Evolutionary conservation across 1,140 invertebrate species (phyloP).

Genomic region (Pseudomyrmex flavicornis): DNA sequence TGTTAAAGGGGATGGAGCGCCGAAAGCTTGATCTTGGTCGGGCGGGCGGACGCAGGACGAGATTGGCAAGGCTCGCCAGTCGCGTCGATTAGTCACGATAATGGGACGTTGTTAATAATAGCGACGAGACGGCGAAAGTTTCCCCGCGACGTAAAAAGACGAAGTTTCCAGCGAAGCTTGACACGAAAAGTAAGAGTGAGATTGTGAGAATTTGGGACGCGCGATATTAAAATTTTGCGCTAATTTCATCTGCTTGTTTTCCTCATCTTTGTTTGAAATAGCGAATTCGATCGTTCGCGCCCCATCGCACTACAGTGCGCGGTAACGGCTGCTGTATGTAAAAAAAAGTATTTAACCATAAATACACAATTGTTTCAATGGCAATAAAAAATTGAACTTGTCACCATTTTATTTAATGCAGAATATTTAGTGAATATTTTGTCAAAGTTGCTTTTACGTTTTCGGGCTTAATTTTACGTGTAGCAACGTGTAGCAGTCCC

Average conservation of each 20-base stretch:
- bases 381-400: no score
- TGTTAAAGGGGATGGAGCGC: constrained; percentile 82
- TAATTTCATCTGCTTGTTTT: background rate
- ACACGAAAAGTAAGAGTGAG: background rate
- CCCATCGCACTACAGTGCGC: no score
- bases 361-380: no score
- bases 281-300: no score
- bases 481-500: no score
- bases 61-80: constrained; percentile 34
- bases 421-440: no score
- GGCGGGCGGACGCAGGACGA: background rate
- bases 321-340: no score
- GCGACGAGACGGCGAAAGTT: constrained; percentile 25
- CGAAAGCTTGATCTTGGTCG: constrained; percentile 6
- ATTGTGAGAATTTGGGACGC: background rate
- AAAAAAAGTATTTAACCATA: no score
- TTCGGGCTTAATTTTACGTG: no score
- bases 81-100: constrained; percentile 42
- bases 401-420: no score
- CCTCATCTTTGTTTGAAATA: no score
- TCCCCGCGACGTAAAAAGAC: background rate
- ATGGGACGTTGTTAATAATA: constrained; percentile 44
- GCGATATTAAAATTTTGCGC: constrained; percentile 3
- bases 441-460: no score
- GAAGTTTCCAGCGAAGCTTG: background rate